A percentile compares a stretch with the other conserved stretches of the same genome.
These are phyloP conservation scores for Enteromius radiatus DNA, from an alignment of 2,797 vertebrate species.

Conservation along the genomic window DNA sequence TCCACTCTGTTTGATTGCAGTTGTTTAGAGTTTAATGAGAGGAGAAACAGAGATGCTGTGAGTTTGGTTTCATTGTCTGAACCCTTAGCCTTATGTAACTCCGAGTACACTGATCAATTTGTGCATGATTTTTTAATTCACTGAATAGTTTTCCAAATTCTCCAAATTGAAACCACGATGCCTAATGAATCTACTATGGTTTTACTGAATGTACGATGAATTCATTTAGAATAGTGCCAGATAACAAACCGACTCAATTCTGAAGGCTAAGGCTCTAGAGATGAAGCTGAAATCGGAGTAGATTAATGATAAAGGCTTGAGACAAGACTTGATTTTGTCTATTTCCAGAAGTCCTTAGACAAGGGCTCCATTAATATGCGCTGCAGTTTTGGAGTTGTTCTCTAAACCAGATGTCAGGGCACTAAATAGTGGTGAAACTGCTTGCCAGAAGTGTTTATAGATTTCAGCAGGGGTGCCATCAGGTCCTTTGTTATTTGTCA, in stretches of 20 bases:
- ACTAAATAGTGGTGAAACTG: conserved; percentile 32
- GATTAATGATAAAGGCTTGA: conserved; percentile 17
- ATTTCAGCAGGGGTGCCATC: conserved; percentile 39
- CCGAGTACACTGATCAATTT: background rate
- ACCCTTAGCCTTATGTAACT: background rate
- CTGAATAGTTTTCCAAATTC: background rate
- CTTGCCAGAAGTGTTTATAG: conserved; percentile 36
- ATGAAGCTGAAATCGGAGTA: background rate
- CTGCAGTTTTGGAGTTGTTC: conserved; percentile 13
- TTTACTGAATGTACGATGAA: background rate
- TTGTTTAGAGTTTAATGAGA: conserved; percentile 5
- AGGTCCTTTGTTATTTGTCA: conserved; percentile 38
- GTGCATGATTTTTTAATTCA: background rate
- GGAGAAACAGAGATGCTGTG: background rate
- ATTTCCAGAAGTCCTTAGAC: conserved; percentile 20
- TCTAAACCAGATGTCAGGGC: conserved; percentile 33
- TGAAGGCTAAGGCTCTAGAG: conserved; percentile 17
- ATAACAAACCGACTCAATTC: conserved; percentile 16
- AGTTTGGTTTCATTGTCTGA: background rate
- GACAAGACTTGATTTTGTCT: conserved; percentile 13
- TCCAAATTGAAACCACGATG: background rate
- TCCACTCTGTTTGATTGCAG: conserved; percentile 4
- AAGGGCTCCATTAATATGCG: conserved; percentile 32
- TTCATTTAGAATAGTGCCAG: conserved; percentile 18
- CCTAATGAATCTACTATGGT: background rate